Evolutionary conservation across 2,888 invertebrate species (phyloP), one percentile per base, ranked within the genome.

Genomic region (Nemotelus pantherinus): DNA sequence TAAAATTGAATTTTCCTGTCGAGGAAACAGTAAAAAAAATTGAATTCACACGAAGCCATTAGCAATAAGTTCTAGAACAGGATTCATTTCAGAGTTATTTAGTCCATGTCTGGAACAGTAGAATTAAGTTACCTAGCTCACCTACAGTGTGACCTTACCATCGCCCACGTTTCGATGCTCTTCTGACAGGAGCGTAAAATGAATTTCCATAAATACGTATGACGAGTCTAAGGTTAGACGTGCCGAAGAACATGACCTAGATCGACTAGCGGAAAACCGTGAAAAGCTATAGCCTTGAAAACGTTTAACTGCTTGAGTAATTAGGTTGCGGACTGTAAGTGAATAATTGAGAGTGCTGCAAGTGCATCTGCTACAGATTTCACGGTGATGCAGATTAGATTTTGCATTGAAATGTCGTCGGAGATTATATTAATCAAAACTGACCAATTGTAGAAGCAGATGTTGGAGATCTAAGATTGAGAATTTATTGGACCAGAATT

Each of bases 41-140:
- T 60, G 41, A 60, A 60, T 60, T 60, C 41, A 60, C 25, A 25
- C 41, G 60, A 43, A 60, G 60, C 41, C 41, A 60, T 60, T 60
- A 60, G 60, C 39, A 60, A 60, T 43, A 41, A 60, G 60, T 60
- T 60, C 60, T 60, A 60, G 60, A 43, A 60, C 60, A 41, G 60
- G 41, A 60, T 60, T 60, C 41, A 4, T 39, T 39, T 41, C 60
- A 39, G 39, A 7, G 25, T 57, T 25, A 60, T 60, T 43, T 10
- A 43, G 60, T 25, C 39, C 60, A 60, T 4, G 39, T 60, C 39
- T 43, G 60, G 3, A 60, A 41, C 41, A 25, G 5, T 7, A 25
- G 25, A 25, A 25, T 25, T 25, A 25, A 25, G 25, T 25, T 25
- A 25, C 25, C 25, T 25, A 25, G 25, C 25, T 25, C 25, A 25